These are phyloP conservation scores for Melitaea athalia DNA, from an alignment of 2,888 invertebrate species.

Conservation along the genomic window DNA sequence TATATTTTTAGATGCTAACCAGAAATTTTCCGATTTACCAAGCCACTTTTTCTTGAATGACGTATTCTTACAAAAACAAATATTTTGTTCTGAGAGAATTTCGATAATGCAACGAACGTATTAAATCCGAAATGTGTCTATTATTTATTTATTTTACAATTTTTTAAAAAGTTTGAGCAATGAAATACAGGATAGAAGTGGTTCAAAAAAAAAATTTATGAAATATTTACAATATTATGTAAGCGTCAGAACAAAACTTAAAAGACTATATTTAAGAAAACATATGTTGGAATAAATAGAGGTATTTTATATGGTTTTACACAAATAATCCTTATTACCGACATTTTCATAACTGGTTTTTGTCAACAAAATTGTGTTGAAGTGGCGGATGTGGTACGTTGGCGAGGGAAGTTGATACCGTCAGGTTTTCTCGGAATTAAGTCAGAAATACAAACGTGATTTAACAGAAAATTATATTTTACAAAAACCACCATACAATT, in stretches of 20 bases:
- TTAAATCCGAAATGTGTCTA: too few relatives aligned
- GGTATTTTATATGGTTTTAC: slow-evolving; percentile 11
- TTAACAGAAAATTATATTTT: slow-evolving; percentile 10
- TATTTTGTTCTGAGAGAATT: too few relatives aligned
- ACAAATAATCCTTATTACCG: slow-evolving; percentile 23
- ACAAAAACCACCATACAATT: neutral
- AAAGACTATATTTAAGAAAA: neutral
- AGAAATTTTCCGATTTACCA: neutral
- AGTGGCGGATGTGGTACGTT: slow-evolving; percentile 29
- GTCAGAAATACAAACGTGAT: slow-evolving; percentile 10
- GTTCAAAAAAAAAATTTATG: too few relatives aligned
- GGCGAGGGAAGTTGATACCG: slow-evolving; percentile 13
- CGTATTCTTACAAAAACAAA: too few relatives aligned
- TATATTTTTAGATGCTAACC: neutral
- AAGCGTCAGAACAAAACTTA: neutral
- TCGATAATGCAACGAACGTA: too few relatives aligned
- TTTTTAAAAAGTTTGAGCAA: too few relatives aligned
- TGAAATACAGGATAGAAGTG: too few relatives aligned
- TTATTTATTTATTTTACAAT: too few relatives aligned
- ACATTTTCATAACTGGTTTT: slow-evolving; percentile 26
- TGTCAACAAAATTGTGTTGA: slow-evolving; percentile 19
- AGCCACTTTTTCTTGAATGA: too few relatives aligned
- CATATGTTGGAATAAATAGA: neutral
- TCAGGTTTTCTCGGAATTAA: slow-evolving; percentile 7
- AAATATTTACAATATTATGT: too few relatives aligned